Evolutionary conservation across 2,888 invertebrate genomes (phyloP), one percentile per base, ranked within the genome.

Genomic region (Drosophila pseudotalamancana): DNA sequence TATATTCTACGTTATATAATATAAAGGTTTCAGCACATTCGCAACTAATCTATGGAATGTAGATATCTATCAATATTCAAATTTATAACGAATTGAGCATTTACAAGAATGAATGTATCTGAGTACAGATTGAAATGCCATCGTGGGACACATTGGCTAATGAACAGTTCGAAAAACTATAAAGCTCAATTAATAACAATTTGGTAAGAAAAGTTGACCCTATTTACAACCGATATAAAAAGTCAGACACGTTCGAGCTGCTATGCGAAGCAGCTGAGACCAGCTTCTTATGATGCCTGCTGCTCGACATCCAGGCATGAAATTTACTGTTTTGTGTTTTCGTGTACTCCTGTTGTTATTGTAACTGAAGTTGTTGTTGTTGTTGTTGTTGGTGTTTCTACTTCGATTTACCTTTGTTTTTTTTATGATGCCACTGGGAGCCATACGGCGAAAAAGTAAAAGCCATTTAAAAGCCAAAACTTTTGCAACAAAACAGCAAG

Each of bases 171-270:
- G 81, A 59, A 83, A 71, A 86, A 86, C 81, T 83, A 80, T 88
- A 80, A 88, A 86, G 80, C 83, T 51, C 79, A 85, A 87, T 80
- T 87, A 88, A 86, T 83, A 83, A 87, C 87, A 86, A 83, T 83
- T 87, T 83, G 74, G 75, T 31, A 50, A 49, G 42, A 60, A 81
- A 87, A 67, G 66, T 80, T 85, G 50, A 32, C 16, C 19, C 55
- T 49, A 71, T 53, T 71, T 64, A 69, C 35, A 29, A 29, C 29
- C 59, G 46, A 59, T 64, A 37, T 43, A 55, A 65, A 45, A 65
- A 40, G 16, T 11, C n/a, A 29, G 62, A 60, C 46, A 37, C 53
- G 34, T 16, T 16, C 12, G 37, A 39, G 31, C 19, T 27, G 32
- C 29, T 46, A 11, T 29, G 11, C n/a, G 16, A 29, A 37, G 54